Percentiles rank a stretch among this genome's conserved stretches.
phyloP scores from a whole-genome alignment of 2,888 invertebrate genomes.

The Xylota sylvarum region DNA sequence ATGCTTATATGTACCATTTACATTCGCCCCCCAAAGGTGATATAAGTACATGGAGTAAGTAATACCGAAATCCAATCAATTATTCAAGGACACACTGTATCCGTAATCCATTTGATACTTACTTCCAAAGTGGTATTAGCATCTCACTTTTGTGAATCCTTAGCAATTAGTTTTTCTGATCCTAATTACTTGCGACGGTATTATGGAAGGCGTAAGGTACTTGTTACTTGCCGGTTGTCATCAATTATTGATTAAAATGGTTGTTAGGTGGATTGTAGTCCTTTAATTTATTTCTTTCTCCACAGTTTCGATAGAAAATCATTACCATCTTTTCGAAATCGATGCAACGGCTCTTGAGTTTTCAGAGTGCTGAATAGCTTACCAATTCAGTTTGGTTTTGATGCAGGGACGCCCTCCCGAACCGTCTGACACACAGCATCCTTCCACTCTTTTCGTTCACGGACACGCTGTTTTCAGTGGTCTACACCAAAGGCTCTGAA shows the following conservation, averaged over 20 bases:
- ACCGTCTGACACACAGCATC: too few relatives aligned
- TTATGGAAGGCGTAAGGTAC: conserved; percentile 39
- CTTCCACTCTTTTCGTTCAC: too few relatives aligned
- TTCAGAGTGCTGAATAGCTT: too few relatives aligned
- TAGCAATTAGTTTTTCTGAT: conserved; percentile 19
- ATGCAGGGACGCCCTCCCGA: too few relatives aligned
- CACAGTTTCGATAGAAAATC: neutral
- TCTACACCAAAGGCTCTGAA: too few relatives aligned
- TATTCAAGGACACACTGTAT: conserved; percentile 1
- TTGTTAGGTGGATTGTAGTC: conserved; percentile 29
- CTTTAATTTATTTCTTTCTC: too few relatives aligned
- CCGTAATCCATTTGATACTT: conserved; percentile 5
- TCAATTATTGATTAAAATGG: conserved; percentile 35
- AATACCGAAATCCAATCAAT: conserved; percentile 7
- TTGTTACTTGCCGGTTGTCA: conserved; percentile 17
- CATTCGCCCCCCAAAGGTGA: neutral
- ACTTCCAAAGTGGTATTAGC: conserved; percentile 6
- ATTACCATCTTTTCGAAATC: too few relatives aligned
- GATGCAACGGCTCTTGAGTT: too few relatives aligned
- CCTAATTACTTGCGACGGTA: conserved; percentile 25
- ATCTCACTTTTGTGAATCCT: neutral
- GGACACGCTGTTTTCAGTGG: too few relatives aligned
- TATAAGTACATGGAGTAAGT: neutral
- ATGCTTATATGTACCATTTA: too few relatives aligned
- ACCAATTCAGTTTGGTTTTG: too few relatives aligned